Evolutionary conservation across 2,113 vertebrate species (phyloP).

Genomic region (Zosterops pallidus): DNA sequence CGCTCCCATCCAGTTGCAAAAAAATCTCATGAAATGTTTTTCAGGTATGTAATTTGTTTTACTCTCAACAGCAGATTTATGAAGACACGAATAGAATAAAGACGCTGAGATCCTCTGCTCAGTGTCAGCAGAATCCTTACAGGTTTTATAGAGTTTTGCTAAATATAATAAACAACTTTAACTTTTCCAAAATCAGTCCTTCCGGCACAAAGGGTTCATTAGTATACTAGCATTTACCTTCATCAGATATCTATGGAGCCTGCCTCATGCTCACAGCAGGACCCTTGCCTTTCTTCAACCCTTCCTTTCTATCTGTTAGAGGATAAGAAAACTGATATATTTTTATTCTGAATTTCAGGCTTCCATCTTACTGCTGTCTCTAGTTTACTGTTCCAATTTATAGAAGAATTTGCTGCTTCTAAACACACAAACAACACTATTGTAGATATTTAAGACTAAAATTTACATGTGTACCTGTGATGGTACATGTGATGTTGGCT

Average conservation of each 20-base stretch:
- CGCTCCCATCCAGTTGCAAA: background rate
- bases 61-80: background rate
- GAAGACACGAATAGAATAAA: background rate
- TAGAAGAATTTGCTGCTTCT: conserved; percentile 24
- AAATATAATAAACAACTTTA: conserved; percentile 31
- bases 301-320: conserved; percentile 67
- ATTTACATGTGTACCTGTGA: background rate
- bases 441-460: background rate
- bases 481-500: background rate
- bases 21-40: background rate
- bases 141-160: background rate
- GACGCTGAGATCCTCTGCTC: background rate
- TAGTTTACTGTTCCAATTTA: conserved; percentile 44
- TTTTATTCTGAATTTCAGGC: conserved; percentile 53
- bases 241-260: conserved; percentile 34
- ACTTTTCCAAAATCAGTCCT: conserved; percentile 45
- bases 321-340: conserved; percentile 66
- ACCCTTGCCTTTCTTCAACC: conserved; percentile 47
- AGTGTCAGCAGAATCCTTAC: background rate
- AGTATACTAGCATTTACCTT: conserved; percentile 68
- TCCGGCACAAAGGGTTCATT: conserved; percentile 65
- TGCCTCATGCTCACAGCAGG: conserved; percentile 66
- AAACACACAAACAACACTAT: background rate
- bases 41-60: background rate
- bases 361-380: conserved; percentile 32